These are phyloP conservation scores for Philaenus spumarius DNA, from an alignment of 1,140 invertebrate species.

Conservation along the genomic window DNA sequence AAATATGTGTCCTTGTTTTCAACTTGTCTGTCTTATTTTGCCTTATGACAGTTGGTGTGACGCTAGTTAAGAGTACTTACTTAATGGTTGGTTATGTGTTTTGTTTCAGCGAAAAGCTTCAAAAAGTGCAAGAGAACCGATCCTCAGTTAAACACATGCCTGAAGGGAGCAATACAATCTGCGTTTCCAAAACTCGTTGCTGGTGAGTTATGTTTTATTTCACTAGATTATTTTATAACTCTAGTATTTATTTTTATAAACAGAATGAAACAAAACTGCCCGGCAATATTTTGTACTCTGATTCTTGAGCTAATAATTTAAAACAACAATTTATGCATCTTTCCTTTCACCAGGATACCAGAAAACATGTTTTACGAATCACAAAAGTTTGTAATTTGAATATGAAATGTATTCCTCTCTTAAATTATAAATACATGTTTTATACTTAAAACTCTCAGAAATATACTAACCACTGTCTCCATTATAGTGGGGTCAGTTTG, in stretches of 20 bases:
- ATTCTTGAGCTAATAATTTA: background rate
- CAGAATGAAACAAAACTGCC: background rate
- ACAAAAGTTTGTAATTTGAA: no score
- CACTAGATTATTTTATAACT: background rate
- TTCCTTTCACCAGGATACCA: background rate
- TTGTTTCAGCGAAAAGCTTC: conserved; percentile 35
- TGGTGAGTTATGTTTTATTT: conserved; percentile 19
- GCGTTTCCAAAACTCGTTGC: conserved; percentile 22
- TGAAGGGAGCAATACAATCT: conserved; percentile 20
- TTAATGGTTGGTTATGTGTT: no score
- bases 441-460: no score
- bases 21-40: no score
- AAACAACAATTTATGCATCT: background rate
- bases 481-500: no score
- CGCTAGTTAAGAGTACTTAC: no score
- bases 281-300: background rate
- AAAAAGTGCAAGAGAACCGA: conserved; percentile 26
- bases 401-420: no score
- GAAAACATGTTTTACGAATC: background rate
- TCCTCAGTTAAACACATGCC: conserved; percentile 24
- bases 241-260: background rate
- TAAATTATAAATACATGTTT: no score
- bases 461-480: no score
- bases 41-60: no score
- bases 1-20: no score